Evolutionary conservation across 2,113 vertebrate species (phyloP).

Genomic region (Macaca mulatta): DNA sequence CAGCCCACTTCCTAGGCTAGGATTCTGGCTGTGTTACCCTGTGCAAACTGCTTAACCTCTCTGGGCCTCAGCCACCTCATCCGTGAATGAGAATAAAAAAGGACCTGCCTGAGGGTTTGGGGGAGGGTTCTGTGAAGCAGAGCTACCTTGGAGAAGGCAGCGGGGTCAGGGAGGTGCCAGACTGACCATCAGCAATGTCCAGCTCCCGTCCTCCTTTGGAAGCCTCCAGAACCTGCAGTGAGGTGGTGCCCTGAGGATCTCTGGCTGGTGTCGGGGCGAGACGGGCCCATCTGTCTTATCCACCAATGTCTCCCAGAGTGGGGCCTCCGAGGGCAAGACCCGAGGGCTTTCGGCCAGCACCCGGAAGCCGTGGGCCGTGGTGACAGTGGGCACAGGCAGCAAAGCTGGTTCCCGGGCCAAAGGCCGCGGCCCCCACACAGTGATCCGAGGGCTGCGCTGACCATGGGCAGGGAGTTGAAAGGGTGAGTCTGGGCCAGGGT

Average conservation of each 20-base stretch:
- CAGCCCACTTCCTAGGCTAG: neutral
- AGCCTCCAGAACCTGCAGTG: neutral
- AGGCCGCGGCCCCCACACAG: neutral
- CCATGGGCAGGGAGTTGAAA: constrained; percentile 82
- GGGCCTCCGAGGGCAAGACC: neutral
- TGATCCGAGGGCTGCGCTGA: neutral
- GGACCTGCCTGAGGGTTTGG: too few species aligned
- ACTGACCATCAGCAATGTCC: neutral
- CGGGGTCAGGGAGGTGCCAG: rapidly evolving
- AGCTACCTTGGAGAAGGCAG: neutral
- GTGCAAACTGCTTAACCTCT: neutral
- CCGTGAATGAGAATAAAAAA: neutral
- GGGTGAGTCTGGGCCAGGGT: constrained; percentile 84
- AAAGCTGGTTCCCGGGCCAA: constrained; percentile 71
- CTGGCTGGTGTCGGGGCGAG: rapidly evolving
- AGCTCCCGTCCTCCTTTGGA: rapidly evolving
- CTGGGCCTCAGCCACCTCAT: neutral
- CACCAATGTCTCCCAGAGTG: rapidly evolving
- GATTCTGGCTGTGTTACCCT: neutral
- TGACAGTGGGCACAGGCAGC: constrained; percentile 84
- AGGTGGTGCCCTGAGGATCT: neutral
- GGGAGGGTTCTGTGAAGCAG: neutral
- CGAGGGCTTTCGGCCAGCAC: constrained; percentile 85
- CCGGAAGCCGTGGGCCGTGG: constrained; percentile 83
- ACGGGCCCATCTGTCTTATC: rapidly evolving